Percentiles rank a stretch among this genome's conserved stretches.
Conservation (phyloP, 1,140 invertebrate species). For the Catajapyx aquilonaris region DNA sequence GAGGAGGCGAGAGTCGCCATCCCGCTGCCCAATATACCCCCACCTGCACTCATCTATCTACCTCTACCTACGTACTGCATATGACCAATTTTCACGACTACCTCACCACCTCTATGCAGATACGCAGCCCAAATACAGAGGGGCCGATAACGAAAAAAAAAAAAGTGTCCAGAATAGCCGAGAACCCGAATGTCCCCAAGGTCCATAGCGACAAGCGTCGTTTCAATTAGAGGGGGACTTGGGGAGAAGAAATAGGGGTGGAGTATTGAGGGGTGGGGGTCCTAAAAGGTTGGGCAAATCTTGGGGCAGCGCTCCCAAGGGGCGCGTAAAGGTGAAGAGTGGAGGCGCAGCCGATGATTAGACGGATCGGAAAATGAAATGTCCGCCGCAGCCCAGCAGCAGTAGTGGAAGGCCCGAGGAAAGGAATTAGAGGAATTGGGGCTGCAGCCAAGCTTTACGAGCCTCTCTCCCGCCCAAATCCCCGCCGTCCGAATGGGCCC, state of each 20-base stretch:
- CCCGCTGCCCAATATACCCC: no score
- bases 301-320: conserved; percentile 8
- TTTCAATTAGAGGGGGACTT: neutral
- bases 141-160: neutral
- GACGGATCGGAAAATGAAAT: conserved; percentile 18
- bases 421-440: conserved; percentile 8
- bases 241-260: neutral
- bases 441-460: no score
- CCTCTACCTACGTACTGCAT: no score
- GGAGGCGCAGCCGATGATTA: conserved; percentile 11
- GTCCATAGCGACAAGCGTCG: no score
- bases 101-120: no score
- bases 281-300: conserved; percentile 2
- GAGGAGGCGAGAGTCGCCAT: no score
- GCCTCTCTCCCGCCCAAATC: no score
- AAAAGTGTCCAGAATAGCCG: no score
- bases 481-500: no score
- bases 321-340: conserved; percentile 14
- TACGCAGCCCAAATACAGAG: neutral
- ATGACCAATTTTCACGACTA: no score
- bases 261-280: conserved; percentile 3
- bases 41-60: no score
- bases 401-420: conserved; percentile 9
- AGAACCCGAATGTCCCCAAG: no score
- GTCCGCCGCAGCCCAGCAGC: conserved; percentile 12